These are phyloP conservation scores for Drepana falcataria DNA, from an alignment of 2,888 invertebrate genomes.

Conservation along the genomic window DNA sequence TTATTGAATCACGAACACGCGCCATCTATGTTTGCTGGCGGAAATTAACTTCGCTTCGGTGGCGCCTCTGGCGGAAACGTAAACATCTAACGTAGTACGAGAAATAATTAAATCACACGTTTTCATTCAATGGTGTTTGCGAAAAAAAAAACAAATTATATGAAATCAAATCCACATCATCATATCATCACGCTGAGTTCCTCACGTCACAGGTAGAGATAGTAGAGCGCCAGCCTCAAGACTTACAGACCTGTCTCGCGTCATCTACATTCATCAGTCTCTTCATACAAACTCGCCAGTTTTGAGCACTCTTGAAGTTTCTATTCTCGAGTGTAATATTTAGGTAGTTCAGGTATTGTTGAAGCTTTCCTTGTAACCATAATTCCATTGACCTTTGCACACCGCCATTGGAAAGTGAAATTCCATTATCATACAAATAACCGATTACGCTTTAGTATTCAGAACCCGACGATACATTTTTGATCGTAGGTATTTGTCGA, in stretches of 20 bases:
- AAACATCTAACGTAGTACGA: slow-evolving; percentile 1
- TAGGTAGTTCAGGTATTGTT: not conserved
- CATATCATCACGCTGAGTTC: no score
- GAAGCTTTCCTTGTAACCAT: not conserved
- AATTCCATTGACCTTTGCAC: not conserved
- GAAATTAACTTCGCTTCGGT: slow-evolving; percentile 34
- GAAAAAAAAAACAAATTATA: not conserved
- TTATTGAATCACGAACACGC: slow-evolving; percentile 43
- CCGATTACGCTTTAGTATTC: not conserved
- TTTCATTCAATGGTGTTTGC: no score
- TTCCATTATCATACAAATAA: not conserved
- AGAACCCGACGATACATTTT: not conserved
- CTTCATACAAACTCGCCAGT: no score
- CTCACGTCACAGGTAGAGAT: no score
- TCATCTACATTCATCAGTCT: no score
- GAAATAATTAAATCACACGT: not conserved
- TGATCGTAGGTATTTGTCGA: not conserved
- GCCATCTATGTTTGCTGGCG: slow-evolving; percentile 46
- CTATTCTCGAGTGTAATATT: not conserved
- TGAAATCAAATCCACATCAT: not conserved
- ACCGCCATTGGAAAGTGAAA: not conserved
- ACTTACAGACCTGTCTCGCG: no score
- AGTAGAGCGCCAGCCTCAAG: no score
- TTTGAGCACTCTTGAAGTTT: no score
- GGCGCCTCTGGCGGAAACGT: slow-evolving; percentile 18